phyloP scores from a whole-genome alignment of 2,113 vertebrate species.

The Lethenteron reissneri region DNA sequence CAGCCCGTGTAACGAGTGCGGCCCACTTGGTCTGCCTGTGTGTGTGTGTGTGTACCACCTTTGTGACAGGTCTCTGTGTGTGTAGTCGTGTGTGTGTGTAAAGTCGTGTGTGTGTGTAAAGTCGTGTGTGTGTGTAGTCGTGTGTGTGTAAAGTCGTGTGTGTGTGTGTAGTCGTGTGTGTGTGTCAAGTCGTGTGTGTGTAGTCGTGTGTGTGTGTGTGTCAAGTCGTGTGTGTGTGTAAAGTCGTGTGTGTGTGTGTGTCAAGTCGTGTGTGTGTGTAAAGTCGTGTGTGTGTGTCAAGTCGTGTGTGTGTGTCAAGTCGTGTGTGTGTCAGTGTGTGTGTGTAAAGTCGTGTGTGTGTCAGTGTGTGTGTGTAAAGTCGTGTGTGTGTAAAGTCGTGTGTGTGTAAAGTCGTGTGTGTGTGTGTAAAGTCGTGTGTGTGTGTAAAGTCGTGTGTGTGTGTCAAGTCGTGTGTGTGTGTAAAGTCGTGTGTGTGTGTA shows the following conservation, averaged over 20 bases:
- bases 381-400: not conserved
- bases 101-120: not conserved
- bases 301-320: not conserved
- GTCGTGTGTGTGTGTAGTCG: not conserved
- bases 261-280: not conserved
- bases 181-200: not conserved
- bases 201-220: not conserved
- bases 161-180: slow-evolving; percentile 1
- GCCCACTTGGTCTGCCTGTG: no score
- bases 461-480: not conserved
- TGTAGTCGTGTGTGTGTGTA: not conserved
- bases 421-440: not conserved
- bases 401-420: not conserved
- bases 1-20: no score
- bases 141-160: not conserved
- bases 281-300: not conserved
- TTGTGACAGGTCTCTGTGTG: no score
- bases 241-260: not conserved
- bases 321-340: not conserved
- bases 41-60: no score
- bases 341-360: not conserved
- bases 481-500: not conserved
- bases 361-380: not conserved
- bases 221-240: not conserved
- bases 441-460: not conserved